Evolutionary conservation across 92 coral and sea anemone genomes (phyloP), one percentile per base, ranked within the genome.

Genomic region (Epizoanthus rinbou): DNA sequence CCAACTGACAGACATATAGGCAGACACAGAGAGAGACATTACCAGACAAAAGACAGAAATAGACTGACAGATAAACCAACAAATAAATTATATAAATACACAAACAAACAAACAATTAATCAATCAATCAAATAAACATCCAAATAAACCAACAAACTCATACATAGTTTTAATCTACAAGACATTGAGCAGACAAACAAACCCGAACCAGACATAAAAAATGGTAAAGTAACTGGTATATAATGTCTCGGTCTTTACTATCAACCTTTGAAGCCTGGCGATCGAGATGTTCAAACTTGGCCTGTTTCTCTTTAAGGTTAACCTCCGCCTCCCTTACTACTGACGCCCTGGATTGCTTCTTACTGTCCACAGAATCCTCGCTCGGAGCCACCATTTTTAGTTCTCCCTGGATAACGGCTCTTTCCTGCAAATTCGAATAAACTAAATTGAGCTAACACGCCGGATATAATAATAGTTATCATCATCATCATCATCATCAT

Each of bases 251-350:
- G 56, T 62, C 54, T 47, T 47, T 10, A 11, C 54, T 47, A 41
- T 71, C 64, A 13, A 78, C 82, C 66, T 78, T 69, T 21, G 71
- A 62, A 18, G 82, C 82, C 71, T 78, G 71, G 25, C 82, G 82
- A 59, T 78, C 82, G 19, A 78, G 82, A 78, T 37, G 66, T 17
- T 78, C 82, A 63, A 78, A 78, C 28, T 78, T 78, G 18, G 82
- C 82, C 56, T 78, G 82, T 37, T 62, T 78, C 8, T 62, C 82
- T 78, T 37, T 62, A 8, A 78, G 82, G 57, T 62, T 60, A 14
- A 78, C 82, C 7, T 78, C 82, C 0, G 82, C 4, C 50, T 78
- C 82, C 56, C 21, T 78, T 45, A 59, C 82, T 11, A 43, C 35
- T 15, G 69, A 25, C 17, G 69, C 8, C 13, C 60, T 41, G 22